Percentiles rank a stretch among this genome's conserved stretches.
Evolutionary conservation across 2,888 invertebrate species (phyloP).

Genomic region (Rhopalosiphum nymphaeae): DNA sequence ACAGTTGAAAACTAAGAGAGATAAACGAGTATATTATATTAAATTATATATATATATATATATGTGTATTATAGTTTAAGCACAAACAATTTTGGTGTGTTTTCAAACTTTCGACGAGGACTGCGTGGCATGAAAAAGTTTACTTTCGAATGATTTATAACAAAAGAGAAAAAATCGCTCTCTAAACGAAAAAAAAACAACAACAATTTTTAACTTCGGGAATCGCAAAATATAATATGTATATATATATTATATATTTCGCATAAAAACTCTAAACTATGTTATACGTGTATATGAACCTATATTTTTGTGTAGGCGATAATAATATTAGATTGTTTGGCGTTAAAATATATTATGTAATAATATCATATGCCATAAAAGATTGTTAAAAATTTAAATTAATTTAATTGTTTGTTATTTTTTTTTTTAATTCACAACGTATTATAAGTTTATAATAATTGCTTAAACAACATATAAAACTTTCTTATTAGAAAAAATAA

Average conservation of each 20-base stretch:
- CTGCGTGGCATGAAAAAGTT: background rate
- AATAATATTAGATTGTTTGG: background rate
- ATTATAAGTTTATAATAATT: background rate
- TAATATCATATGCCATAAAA: background rate
- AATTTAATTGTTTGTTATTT: background rate
- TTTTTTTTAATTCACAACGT: background rate
- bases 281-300: background rate
- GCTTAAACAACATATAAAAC: background rate
- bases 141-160: slow-evolving; percentile 1
- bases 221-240: background rate
- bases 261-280: background rate
- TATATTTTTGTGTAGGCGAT: background rate
- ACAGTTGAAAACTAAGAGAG: background rate
- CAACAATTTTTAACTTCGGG: background rate
- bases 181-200: background rate
- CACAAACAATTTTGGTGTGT: background rate
- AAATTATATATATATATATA: background rate
- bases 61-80: background rate
- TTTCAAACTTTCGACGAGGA: background rate
- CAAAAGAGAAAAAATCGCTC: background rate
- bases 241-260: background rate
- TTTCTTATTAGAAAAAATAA: background rate
- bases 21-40: background rate
- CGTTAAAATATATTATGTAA: background rate
- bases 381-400: background rate